Evolutionary conservation across 2,888 invertebrate species (phyloP), one percentile per base, ranked within the genome.

Genomic region (Limnephilus lunatus): DNA sequence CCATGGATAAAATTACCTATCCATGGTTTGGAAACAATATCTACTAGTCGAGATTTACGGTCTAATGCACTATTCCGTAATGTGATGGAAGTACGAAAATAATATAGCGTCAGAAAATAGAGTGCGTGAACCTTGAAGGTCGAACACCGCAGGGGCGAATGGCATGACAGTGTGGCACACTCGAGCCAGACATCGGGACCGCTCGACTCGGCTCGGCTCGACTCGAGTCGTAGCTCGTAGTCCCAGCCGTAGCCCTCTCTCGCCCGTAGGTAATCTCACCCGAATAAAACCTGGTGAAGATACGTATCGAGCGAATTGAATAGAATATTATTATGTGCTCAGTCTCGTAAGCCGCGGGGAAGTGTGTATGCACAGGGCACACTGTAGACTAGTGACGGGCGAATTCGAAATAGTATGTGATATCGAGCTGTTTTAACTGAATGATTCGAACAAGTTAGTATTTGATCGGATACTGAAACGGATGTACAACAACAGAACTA

Each of bases 81-180:
- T 48, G 14, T 15, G 86, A 44, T 86, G 86, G 39, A 86, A 86
- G 86, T 86, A 86, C 48, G 39, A 39, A 85, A 85, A n/a, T 68
- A 39, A 39, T 85, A 85, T 39, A 32, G 39, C 85, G 85, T 39
- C 44, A 86, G 86, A 86, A 32, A 32, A 39, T 14, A 32, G 87
- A 81, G 88, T 89, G 88, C 88, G 88, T 89, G 88, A 89, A 89
- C 88, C 81, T 39, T 80, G 88, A 89, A 89, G 88, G 88, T 89
- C 88, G 39, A 25, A n/a, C 88, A 32, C 88, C 80, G 88, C 25
- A n/a, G 88, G 80, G 88, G 88, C 32, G 88, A 89, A 81, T 81
- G 88, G 88, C 88, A 53, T 25, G 53, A 53, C 53, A 53, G 53
- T 53, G 53, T 53, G 53, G 31, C 88, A 32, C 88, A 35, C 31